Evolutionary conservation across 2,113 vertebrate genomes (phyloP), one percentile per base, ranked within the genome.

Genomic region (Actenoides lindsayi): DNA sequence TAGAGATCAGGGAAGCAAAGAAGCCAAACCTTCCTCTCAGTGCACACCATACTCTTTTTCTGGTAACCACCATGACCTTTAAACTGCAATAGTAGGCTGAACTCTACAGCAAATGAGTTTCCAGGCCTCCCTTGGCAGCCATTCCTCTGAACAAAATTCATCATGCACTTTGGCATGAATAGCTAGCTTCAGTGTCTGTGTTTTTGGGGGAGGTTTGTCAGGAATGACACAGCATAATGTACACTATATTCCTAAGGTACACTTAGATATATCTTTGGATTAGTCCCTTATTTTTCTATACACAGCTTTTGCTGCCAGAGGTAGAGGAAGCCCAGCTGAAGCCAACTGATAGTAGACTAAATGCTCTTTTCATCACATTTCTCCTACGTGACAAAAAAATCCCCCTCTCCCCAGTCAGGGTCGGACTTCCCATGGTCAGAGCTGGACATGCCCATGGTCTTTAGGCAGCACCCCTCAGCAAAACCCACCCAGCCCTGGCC

Each of bases 41-140:
- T 5, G 9, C 57, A 76, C 30, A 25, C 39, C 74, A 95, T 87
- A 71, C 35, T 48, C 42, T 90, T 91, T 59, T 57, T 37, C 76
- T 89, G 83, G 83, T 93, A 78, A 70, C 83, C 91, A 77, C 46
- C 28, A 23, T 6, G 73, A 89, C 83, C 92, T 90, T 80, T 90
- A 91, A 76, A 70, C 82, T 11, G 5, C 90, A 90, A 33, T 2
- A 60, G 48, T 10, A 70, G 20, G 54, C 51, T 92, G 88, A 86
- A 54, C 7, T 0, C 44, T 4, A 3, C 73, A 84, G 95, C 74
- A 87, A 63, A 87, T 33, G 87, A 79, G 69, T 84, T 87, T 79
- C 80, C 83, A 91, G 80, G 20, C 62, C n/a, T 94, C 86, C 71
- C 73, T 83, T 90, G 86, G 92, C 92, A 92, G 69, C 28, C 50